These are phyloP conservation scores for Varecia variegata DNA, from an alignment of 2,797 vertebrate species.

Conservation along the genomic window DNA sequence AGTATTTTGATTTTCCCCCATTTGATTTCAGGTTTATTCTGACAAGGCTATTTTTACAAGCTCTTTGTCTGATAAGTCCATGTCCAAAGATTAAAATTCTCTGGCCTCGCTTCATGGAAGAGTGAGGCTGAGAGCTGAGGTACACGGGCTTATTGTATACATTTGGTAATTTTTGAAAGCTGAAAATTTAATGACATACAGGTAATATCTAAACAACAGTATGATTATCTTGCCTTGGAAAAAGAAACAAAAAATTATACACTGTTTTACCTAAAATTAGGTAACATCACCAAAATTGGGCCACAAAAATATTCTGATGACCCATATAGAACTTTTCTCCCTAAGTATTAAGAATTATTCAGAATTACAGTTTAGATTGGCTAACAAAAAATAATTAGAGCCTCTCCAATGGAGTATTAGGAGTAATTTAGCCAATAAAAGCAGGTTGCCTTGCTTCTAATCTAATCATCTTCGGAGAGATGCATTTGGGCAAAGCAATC, in stretches of 20 bases:
- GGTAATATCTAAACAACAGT: not conserved
- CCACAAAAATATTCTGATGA: slow-evolving; percentile 18
- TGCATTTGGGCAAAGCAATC: not conserved
- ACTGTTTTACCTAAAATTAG: not conserved
- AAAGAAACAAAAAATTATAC: not conserved
- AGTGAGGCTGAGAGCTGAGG: not conserved
- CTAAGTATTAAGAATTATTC: not conserved
- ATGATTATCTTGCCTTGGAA: not conserved
- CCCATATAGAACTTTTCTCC: not conserved
- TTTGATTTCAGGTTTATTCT: not conserved
- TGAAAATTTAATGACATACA: not conserved
- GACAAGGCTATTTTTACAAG: slow-evolving; percentile 7
- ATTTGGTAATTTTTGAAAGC: not conserved
- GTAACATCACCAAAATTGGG: not conserved
- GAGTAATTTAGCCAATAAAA: not conserved
- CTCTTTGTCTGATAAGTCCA: not conserved
- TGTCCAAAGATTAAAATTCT: not conserved
- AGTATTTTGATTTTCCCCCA: not conserved
- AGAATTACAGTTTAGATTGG: not conserved
- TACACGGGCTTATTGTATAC: not conserved
- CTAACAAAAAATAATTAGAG: not conserved
- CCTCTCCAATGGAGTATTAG: not conserved
- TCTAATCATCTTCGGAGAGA: not conserved
- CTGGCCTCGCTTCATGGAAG: not conserved
- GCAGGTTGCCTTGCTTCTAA: not conserved